A percentile compares a stretch with the other conserved stretches of the same genome.
Conservation (phyloP, 2,113 vertebrate species). For the Nettapus auritus region DNA sequence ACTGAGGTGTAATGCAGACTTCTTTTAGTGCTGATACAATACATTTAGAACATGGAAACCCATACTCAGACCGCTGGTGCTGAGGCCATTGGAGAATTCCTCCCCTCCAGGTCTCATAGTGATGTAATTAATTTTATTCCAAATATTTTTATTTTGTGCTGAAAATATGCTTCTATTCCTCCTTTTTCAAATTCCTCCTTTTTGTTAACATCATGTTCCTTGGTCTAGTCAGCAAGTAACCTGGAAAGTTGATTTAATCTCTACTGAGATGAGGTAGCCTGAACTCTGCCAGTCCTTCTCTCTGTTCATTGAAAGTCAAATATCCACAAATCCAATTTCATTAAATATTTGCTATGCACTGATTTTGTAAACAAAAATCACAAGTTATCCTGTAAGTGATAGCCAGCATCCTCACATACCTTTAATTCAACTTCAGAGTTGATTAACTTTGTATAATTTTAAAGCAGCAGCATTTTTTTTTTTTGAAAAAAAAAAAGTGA, state of each 20-base stretch:
- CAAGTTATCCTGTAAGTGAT: neutral
- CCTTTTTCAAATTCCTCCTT: neutral
- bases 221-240: neutral
- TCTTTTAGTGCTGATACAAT: neutral
- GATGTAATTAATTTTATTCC: neutral
- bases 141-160: neutral
- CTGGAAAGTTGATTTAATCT: neutral
- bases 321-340: neutral
- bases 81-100: neutral
- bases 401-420: neutral
- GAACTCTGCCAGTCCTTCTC: neutral
- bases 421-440: neutral
- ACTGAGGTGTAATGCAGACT: neutral
- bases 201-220: neutral
- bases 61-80: neutral
- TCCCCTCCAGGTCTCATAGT: neutral
- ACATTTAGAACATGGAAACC: neutral
- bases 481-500: neutral
- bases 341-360: neutral
- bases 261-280: neutral
- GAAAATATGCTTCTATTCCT: neutral
- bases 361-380: neutral
- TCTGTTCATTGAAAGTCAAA: neutral
- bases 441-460: neutral
- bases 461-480: neutral